A percentile compares a stretch with the other conserved stretches of the same genome.
phyloP scores from a whole-genome alignment of 2,113 vertebrate genomes.

The Felis chaus region DNA sequence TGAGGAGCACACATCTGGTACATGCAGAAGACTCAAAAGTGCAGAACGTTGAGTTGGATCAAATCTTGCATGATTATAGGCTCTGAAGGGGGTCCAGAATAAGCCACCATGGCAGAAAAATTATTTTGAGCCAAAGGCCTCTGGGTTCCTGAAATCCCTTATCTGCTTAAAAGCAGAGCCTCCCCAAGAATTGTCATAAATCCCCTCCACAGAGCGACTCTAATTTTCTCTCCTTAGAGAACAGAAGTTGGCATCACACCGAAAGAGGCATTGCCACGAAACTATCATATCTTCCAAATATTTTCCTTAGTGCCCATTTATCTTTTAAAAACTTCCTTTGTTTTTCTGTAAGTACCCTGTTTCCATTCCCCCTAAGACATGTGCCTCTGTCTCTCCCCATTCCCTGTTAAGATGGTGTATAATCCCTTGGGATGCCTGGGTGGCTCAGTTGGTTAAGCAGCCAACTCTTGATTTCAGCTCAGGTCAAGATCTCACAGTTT shows the following conservation, averaged over 20 bases:
- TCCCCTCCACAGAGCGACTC: background rate
- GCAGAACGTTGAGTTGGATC: background rate
- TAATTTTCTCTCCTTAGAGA: background rate
- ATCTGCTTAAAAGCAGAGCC: background rate
- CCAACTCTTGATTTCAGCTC: too few relatives aligned
- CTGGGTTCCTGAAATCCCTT: background rate
- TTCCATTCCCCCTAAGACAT: background rate
- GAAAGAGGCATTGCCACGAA: background rate
- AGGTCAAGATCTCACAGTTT: too few relatives aligned
- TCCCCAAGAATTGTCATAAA: background rate
- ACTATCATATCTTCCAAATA: background rate
- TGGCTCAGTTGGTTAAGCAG: too few relatives aligned
- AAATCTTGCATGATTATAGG: background rate
- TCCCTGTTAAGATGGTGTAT: background rate
- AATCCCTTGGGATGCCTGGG: background rate
- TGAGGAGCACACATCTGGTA: background rate
- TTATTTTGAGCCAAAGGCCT: background rate
- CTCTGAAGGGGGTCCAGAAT: background rate
- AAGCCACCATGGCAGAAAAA: background rate
- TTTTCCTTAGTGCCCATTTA: background rate
- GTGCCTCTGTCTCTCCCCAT: background rate
- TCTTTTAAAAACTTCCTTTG: background rate
- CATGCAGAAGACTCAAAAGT: background rate
- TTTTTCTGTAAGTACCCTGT: background rate
- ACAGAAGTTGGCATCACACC: background rate